These are phyloP conservation scores for Albula goreensis DNA, from an alignment of 2,113 vertebrate genomes.

Conservation along the genomic window DNA sequence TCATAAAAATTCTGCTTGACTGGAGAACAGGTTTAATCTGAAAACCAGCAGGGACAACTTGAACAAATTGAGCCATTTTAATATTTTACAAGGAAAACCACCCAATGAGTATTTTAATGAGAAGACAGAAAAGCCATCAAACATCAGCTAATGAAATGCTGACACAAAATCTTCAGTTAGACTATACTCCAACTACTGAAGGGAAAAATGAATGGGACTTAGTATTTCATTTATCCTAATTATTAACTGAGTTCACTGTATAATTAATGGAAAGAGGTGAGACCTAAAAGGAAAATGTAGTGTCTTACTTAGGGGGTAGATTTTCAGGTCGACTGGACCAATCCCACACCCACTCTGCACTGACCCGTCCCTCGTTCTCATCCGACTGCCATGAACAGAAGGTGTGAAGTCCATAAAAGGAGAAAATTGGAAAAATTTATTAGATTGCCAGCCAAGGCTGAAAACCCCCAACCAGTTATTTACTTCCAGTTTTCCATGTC, in stretches of 20 bases:
- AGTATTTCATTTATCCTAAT: background rate
- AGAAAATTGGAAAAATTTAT: background rate
- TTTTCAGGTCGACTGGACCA: constrained; percentile 77
- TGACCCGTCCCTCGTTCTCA: constrained; percentile 49
- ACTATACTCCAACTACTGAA: no score
- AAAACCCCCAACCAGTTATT: no score
- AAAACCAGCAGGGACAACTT: background rate
- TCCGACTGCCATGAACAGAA: constrained; percentile 52
- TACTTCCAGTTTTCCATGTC: no score
- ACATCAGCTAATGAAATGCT: background rate
- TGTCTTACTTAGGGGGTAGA: constrained; percentile 69
- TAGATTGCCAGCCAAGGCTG: no score
- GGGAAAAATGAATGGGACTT: background rate
- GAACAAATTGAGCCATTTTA: background rate
- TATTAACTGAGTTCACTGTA: background rate
- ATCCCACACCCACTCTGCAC: constrained; percentile 72
- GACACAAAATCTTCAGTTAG: background rate
- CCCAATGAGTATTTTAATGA: background rate
- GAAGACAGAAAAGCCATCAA: background rate
- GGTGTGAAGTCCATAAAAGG: background rate
- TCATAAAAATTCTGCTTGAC: background rate
- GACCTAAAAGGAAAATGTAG: background rate
- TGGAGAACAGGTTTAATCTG: background rate
- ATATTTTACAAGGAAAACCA: background rate
- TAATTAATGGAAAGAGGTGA: background rate